Percentiles rank a stretch among this genome's conserved stretches.
Evolutionary conservation across 2,888 invertebrate species (phyloP).

Genomic region (Pammene aurita): DNA sequence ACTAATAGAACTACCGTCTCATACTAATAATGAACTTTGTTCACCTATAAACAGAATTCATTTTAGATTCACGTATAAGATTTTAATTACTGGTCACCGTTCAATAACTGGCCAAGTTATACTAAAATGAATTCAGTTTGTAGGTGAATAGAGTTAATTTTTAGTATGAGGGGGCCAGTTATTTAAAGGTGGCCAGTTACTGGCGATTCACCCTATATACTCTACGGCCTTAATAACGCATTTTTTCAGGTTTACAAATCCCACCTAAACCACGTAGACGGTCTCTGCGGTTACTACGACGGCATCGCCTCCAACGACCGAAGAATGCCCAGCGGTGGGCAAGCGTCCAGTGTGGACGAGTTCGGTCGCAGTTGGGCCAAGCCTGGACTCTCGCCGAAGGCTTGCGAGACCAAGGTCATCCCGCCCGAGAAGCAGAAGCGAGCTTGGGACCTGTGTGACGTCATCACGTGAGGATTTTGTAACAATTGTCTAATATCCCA

Average conservation of each 20-base stretch:
- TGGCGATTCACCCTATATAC: too few relatives aligned
- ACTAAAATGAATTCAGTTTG: too few relatives aligned
- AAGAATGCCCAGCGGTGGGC: conserved; percentile 86
- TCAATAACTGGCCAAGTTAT: too few relatives aligned
- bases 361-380: conserved; percentile 91
- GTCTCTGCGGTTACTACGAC: conserved; percentile 91
- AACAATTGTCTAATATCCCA: not conserved
- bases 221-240: too few relatives aligned
- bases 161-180: too few relatives aligned
- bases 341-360: conserved; percentile 85
- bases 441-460: conserved; percentile 87
- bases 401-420: conserved; percentile 85
- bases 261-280: conserved; percentile 85
- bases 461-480: conserved; percentile 82
- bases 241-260: conserved; percentile 79
- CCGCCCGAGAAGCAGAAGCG: conserved; percentile 84
- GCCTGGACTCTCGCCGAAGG: conserved; percentile 70
- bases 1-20: too few relatives aligned
- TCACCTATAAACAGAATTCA: too few relatives aligned
- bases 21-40: too few relatives aligned
- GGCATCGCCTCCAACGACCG: conserved; percentile 87
- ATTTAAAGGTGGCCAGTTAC: too few relatives aligned
- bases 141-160: too few relatives aligned
- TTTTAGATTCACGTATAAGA: too few relatives aligned
- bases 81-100: too few relatives aligned